Percentiles rank a stretch among this genome's conserved stretches.
These are phyloP conservation scores for Camponotus floridanus DNA, from an alignment of 1,140 invertebrate species.

Conservation along the genomic window DNA sequence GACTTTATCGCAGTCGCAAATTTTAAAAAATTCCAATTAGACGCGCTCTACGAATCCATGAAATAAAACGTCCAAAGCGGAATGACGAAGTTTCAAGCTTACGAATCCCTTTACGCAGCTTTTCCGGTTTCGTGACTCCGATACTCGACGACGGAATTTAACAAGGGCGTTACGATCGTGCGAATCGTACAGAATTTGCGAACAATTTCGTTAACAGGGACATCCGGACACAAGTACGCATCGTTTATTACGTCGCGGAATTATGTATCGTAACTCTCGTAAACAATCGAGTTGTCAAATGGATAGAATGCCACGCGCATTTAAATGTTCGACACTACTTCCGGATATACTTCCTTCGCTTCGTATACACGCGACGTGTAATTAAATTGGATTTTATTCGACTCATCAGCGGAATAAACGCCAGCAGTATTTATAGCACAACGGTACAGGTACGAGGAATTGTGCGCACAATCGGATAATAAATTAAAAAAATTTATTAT, in stretches of 20 bases:
- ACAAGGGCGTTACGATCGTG: slow-evolving; percentile 20
- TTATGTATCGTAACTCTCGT: not conserved
- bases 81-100: not conserved
- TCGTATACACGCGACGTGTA: too few species aligned
- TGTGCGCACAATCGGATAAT: slow-evolving; percentile 6
- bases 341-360: not conserved
- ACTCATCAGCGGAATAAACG: too few species aligned
- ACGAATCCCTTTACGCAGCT: slow-evolving; percentile 17
- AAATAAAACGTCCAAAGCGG: not conserved
- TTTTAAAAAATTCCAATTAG: not conserved
- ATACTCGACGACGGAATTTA: slow-evolving; percentile 28
- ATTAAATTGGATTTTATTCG: slow-evolving; percentile 12
- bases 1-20: not conserved
- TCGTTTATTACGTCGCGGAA: slow-evolving; percentile 1
- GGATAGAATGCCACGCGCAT: not conserved
- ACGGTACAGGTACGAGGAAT: not conserved
- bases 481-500: slow-evolving; percentile 10
- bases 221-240: slow-evolving; percentile 12
- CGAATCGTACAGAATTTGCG: not conserved
- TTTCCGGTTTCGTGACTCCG: slow-evolving; percentile 33
- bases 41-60: too few species aligned
- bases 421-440: not conserved
- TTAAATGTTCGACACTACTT: slow-evolving; percentile 22
- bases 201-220: slow-evolving; percentile 26
- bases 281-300: slow-evolving; percentile 23